A percentile compares a stretch with the other conserved stretches of the same genome.
phyloP scores from a whole-genome alignment of 1,140 invertebrate species.

The Drosophila repleta region DNA sequence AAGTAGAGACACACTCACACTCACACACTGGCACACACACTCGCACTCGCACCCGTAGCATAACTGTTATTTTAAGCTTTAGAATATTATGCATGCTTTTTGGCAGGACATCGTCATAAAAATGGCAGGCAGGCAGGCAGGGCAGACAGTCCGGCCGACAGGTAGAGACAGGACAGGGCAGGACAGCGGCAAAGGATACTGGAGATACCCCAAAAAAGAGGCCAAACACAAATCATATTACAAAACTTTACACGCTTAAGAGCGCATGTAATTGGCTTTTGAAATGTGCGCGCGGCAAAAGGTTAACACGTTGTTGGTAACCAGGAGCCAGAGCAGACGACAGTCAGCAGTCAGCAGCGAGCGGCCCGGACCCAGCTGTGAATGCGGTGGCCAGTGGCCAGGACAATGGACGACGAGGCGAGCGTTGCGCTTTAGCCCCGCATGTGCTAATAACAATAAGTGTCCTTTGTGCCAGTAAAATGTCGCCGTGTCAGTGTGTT shows the following conservation, averaged over 20 bases:
- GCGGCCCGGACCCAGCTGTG: neutral
- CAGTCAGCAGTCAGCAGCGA: neutral
- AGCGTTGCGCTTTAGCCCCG: slow-evolving; percentile 37
- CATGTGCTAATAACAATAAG: slow-evolving; percentile 81
- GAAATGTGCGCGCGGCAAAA: slow-evolving; percentile 68
- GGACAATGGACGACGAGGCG: slow-evolving; percentile 5
- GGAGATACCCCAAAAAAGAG: slow-evolving; percentile 36
- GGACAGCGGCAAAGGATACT: slow-evolving; percentile 31
- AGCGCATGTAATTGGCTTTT: slow-evolving; percentile 82
- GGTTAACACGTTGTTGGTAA: slow-evolving; percentile 71
- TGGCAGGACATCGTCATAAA: slow-evolving; percentile 11
- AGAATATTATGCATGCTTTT: slow-evolving; percentile 25
- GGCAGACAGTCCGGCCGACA: neutral
- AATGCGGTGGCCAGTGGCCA: neutral
- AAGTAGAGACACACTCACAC: neutral
- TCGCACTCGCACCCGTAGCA: neutral
- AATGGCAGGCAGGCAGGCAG: slow-evolving; percentile 1
- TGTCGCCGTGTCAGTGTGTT: slow-evolving; percentile 32
- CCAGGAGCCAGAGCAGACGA: slow-evolving; percentile 27
- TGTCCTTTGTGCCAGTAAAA: slow-evolving; percentile 65
- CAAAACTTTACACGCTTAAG: slow-evolving; percentile 82
- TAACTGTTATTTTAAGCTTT: slow-evolving; percentile 4
- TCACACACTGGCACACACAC: neutral
- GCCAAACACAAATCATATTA: slow-evolving; percentile 75
- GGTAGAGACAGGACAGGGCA: neutral